phyloP scores from a whole-genome alignment of 2,113 vertebrate genomes.

The Aptenodytes patagonicus region DNA sequence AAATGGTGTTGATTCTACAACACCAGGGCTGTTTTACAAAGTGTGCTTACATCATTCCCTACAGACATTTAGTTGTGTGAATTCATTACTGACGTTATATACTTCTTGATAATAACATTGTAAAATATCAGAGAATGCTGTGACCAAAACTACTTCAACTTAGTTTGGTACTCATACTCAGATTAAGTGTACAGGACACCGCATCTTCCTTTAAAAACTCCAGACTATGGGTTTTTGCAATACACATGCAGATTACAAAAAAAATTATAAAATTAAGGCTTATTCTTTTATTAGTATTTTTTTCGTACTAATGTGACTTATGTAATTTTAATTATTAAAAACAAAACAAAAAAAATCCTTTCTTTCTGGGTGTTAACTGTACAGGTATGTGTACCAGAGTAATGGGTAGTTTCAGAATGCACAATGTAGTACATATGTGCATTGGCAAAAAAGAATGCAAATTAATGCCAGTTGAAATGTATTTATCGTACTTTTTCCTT shows the following conservation, averaged over 20 bases:
- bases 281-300: background rate
- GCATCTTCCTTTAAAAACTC: background rate
- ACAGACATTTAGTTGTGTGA: constrained; percentile 70
- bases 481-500: constrained; percentile 38
- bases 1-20: background rate
- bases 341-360: background rate
- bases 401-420: constrained; percentile 65
- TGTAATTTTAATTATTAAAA: background rate
- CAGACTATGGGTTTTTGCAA: background rate
- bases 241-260: background rate
- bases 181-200: background rate
- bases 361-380: background rate
- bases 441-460: constrained; percentile 71
- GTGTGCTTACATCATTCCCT: constrained; percentile 78
- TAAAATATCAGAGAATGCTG: constrained; percentile 67
- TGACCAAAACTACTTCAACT: constrained; percentile 72
- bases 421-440: constrained; percentile 33
- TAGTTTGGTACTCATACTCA: constrained; percentile 58
- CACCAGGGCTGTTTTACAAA: background rate
- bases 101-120: constrained; percentile 12
- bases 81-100: constrained; percentile 62
- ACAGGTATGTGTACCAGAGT: constrained; percentile 50
- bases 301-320: background rate
- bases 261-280: background rate
- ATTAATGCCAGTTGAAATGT: constrained; percentile 76